phyloP scores from a whole-genome alignment of 2,888 invertebrate species.

The Geophilus truncorum region DNA sequence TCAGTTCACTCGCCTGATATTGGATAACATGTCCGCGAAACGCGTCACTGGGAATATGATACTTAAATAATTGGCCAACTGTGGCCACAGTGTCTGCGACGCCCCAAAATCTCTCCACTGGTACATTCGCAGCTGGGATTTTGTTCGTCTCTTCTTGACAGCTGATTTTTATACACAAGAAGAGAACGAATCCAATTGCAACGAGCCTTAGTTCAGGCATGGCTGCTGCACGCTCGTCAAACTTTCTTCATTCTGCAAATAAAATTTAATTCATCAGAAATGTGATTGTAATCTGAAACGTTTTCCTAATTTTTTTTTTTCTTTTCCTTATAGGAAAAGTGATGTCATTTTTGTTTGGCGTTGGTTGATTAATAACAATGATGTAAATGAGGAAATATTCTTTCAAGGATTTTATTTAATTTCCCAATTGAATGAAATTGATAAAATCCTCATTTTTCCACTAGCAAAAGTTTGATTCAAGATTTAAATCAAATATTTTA shows the following conservation, averaged over 20 bases:
- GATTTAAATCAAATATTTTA: no score
- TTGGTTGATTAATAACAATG: neutral
- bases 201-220: neutral
- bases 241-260: neutral
- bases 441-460: neutral
- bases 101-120: constrained; percentile 50
- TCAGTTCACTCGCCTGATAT: constrained; percentile 59
- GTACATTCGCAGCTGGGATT: neutral
- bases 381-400: neutral
- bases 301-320: neutral
- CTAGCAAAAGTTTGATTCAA: no score
- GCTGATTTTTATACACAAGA: neutral
- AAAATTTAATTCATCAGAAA: neutral
- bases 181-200: neutral
- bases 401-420: neutral
- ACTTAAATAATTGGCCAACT: constrained; percentile 67
- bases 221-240: constrained; percentile 1
- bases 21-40: constrained; percentile 62
- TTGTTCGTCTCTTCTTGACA: neutral
- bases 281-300: neutral
- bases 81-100: constrained; percentile 62
- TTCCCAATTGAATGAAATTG: neutral
- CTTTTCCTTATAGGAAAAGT: neutral
- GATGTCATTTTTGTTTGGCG: neutral
- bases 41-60: constrained; percentile 65